Evolutionary conservation across 2,888 invertebrate species (phyloP), one percentile per base, ranked within the genome.

Genomic region (Chrysotoxum bicinctum): DNA sequence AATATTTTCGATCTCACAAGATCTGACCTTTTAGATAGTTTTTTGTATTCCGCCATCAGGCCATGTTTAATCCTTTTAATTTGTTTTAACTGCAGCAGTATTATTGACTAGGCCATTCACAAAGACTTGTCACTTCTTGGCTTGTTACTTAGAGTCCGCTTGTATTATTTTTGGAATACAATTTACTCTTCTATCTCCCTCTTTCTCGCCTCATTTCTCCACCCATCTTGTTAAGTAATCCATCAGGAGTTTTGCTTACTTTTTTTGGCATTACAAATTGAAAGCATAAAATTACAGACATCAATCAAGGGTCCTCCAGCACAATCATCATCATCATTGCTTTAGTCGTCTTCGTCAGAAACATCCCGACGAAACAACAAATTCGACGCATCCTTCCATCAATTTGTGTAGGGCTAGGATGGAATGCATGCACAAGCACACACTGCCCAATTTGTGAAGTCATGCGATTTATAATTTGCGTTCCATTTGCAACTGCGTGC

Each of bases 381-480:
- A 50, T 58, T 70, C 75, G 60, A 75, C 84, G 66, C 50, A 72
- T 78, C 70, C 69, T 78, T 78, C 69, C 60, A 74, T 83, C 74
- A 64, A 70, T 70, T 66, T 66, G 64, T 66, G 64, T 30, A 54
- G 10, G 14, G 21, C 21, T 23, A 21, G 45, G 50, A 50, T 26
- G 50, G 8, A 50, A 14, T 23, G 50, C 58, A 54, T 10, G 30
- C 10, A 50, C 58, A 54, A 4, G 30, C 10, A 50, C 30, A 35
- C 78, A 58, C 43, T 74, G 60, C 66, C 66, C 84, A 84, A 84
- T 84, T 84, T 80, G 84, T 80, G 75, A 60, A 84, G 80, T 80
- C 80, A 80, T 80, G 84, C 84, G 72, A 84, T 80, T 84, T 84
- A 80, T 84, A 84, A 84, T 84, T 84, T 70, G 75, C 58, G 84